Base-by-base conservation (phyloP, 2,888 invertebrate genomes). In the Hesperia comma region DNA sequence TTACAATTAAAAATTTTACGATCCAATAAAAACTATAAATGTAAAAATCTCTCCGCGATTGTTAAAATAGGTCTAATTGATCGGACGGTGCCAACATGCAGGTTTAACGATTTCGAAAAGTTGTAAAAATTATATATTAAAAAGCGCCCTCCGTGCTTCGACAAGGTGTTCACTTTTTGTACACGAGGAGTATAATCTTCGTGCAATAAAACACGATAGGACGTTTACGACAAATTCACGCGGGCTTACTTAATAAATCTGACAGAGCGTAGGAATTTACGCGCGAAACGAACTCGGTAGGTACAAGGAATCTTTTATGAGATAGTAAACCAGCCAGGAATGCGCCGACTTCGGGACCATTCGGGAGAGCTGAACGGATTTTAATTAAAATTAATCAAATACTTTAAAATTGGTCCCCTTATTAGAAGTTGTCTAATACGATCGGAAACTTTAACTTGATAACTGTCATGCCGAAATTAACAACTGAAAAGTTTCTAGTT, bases 191-290 rank as follows among this genome's bases (percentile, higher is more conserved):
- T 81, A 79, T 82, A 87, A 87, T 87, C 83, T 81, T 79, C 80
- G 71, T 79, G 84, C 84, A 77, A 81, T 90, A 90, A 89, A 91
- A 85, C 86, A 87, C 82, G 80, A 86, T 87, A 77, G 79, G 89
- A 90, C 89, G 53, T 90, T 91, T 89, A 91, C 87, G 90, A 89
- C 87, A 85, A 89, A 88, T 91, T 85, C 87, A 89, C 88, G 88
- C 88, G 86, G 86, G 83, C 83, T 83, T 87, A 88, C 87, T 87
- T 86, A 86, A 88, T 87, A 89, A 89, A 90, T 89, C 89, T 88
- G 88, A 90, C 89, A 87, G 84, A 86, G 86, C 81, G 83, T 81
- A 71, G 60, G 82, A 87, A 90, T 90, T 90, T 90, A 91, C 85
- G 84, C 80, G 76, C 79, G 82, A 77, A 79, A 81, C 80, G 77